A percentile compares a stretch with the other conserved stretches of the same genome.
Conservation (phyloP, 92 coral and sea anemone species). For the Umimayanthus kanabou region DNA sequence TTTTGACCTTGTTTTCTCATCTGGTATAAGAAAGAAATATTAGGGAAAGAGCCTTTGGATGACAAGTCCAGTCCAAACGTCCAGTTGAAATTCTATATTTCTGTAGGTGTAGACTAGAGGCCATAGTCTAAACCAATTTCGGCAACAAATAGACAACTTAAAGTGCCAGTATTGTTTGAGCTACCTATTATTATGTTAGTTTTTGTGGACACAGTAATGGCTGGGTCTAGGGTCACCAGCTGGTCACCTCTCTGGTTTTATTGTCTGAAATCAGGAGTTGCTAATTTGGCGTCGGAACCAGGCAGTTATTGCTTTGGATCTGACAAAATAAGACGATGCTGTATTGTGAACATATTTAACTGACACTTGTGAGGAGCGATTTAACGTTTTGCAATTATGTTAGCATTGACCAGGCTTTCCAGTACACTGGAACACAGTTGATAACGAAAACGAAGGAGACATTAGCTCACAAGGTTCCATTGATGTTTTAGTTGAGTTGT, state of each 20-base stretch:
- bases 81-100: neutral
- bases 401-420: neutral
- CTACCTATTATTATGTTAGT: neutral
- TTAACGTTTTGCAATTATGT: too few relatives aligned
- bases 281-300: neutral
- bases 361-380: too few relatives aligned
- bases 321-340: neutral
- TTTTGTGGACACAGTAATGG: neutral
- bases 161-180: neutral
- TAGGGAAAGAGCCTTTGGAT: neutral
- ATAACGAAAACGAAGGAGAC: neutral
- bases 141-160: neutral
- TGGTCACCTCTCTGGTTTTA: slow-evolving; percentile 4
- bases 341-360: neutral
- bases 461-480: too few relatives aligned
- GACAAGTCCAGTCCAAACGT: too few relatives aligned
- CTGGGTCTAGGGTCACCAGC: slow-evolving; percentile 10
- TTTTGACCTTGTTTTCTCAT: too few relatives aligned
- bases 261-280: neutral
- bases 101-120: neutral
- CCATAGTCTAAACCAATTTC: neutral
- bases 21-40: neutral
- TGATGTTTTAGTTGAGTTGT: too few relatives aligned
- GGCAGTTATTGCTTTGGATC: neutral
- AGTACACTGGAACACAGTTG: neutral